These are phyloP conservation scores for Pholis gunnellus DNA, from an alignment of 2,113 vertebrate species.

Conservation along the genomic window DNA sequence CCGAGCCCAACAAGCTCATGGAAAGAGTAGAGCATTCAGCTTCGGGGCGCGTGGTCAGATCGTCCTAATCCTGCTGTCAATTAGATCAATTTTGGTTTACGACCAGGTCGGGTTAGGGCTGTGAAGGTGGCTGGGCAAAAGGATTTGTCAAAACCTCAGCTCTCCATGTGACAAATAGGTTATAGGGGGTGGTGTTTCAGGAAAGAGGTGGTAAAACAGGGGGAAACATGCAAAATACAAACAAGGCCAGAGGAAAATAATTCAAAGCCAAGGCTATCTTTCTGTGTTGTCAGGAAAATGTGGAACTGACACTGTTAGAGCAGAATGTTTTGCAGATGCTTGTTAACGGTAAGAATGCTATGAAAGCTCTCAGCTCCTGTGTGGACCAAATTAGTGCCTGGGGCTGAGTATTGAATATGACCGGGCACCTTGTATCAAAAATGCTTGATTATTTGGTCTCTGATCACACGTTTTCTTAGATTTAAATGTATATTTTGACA, in stretches of 20 bases:
- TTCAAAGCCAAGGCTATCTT: conserved; percentile 15
- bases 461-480: background rate
- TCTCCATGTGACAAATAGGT: conserved; percentile 21
- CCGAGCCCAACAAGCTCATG: conserved; percentile 47
- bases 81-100: conserved; percentile 49
- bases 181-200: conserved; percentile 9
- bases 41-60: conserved; percentile 47
- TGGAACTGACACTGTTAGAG: conserved; percentile 18
- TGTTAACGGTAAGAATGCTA: conserved; percentile 45
- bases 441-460: background rate
- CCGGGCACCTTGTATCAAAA: background rate
- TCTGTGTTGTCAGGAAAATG: conserved; percentile 41
- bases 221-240: conserved; percentile 13
- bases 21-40: conserved; percentile 50
- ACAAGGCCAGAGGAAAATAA: conserved; percentile 20
- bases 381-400: conserved; percentile 5
- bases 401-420: background rate
- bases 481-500: background rate
- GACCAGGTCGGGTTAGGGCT: conserved; percentile 55
- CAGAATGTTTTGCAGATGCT: conserved; percentile 42
- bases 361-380: conserved; percentile 38
- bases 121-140: conserved; percentile 44
- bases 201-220: conserved; percentile 13
- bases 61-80: conserved; percentile 54
- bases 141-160: conserved; percentile 37